Conservation (phyloP, 2,113 vertebrate genomes). For the Oryzias curvinotus region DNA sequence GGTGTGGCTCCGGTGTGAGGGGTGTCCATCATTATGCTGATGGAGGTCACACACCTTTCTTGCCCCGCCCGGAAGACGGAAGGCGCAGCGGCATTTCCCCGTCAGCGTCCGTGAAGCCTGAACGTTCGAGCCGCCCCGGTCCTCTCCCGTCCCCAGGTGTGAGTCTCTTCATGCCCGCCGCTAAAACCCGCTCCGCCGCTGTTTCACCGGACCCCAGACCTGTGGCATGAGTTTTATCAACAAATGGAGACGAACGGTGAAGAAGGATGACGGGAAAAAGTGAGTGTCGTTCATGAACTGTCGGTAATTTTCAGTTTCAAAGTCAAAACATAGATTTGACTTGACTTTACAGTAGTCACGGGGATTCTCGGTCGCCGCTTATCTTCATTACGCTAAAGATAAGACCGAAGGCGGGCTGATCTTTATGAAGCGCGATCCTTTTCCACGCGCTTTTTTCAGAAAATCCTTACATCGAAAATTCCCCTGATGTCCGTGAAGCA, state of each 20-base stretch:
- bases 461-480: no score
- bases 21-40: conserved; percentile 34
- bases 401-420: neutral
- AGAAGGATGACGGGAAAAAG: conserved; percentile 66
- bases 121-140: neutral
- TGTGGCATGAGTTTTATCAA: conserved; percentile 78
- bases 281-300: conserved; percentile 52
- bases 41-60: conserved; percentile 56
- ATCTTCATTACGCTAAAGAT: neutral
- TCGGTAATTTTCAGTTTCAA: conserved; percentile 4
- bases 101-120: neutral
- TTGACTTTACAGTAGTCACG: neutral
- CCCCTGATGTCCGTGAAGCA: neutral
- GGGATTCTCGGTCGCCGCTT: neutral
- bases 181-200: conserved; percentile 15
- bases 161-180: conserved; percentile 18
- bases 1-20: conserved; percentile 27
- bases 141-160: neutral
- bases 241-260: conserved; percentile 64
- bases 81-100: no score
- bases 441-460: no score
- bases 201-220: conserved; percentile 9
- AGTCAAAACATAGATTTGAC: neutral
- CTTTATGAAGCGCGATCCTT: no score
- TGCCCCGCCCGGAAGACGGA: no score